These are phyloP conservation scores for Stomatorhinus walkeri DNA, from an alignment of 2,797 vertebrate species.

Conservation along the genomic window DNA sequence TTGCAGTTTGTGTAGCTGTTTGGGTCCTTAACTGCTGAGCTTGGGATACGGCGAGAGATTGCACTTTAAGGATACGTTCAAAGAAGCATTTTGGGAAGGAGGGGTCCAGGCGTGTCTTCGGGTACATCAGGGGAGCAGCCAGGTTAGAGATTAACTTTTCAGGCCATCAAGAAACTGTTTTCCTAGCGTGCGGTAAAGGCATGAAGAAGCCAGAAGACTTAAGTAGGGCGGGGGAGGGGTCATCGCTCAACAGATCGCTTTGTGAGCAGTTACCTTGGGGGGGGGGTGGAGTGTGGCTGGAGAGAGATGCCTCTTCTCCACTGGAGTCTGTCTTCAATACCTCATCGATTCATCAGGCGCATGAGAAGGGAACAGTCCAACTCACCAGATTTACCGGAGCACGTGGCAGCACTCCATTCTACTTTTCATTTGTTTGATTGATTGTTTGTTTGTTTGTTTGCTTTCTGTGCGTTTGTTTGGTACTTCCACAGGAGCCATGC, in stretches of 20 bases:
- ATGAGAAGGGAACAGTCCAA: neutral
- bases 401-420: neutral
- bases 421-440: neutral
- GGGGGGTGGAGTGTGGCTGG: neutral
- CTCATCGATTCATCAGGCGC: neutral
- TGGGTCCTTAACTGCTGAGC: constrained; percentile 14
- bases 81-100: constrained; percentile 18
- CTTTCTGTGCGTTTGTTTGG: neutral
- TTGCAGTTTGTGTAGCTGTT: constrained; percentile 10
- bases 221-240: neutral
- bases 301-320: neutral
- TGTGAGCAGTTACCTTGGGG: neutral
- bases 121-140: neutral
- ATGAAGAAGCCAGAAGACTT: neutral
- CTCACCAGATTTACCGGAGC: neutral
- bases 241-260: neutral
- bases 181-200: neutral
- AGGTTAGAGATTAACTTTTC: neutral
- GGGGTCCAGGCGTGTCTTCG: neutral
- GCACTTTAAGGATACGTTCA: constrained; percentile 24
- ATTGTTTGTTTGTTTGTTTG: neutral
- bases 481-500: neutral
- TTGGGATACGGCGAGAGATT: constrained; percentile 17
- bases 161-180: neutral
- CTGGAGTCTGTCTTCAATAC: neutral